phyloP scores from a whole-genome alignment of 2,797 vertebrate species.

The Tapirus indicus region DNA sequence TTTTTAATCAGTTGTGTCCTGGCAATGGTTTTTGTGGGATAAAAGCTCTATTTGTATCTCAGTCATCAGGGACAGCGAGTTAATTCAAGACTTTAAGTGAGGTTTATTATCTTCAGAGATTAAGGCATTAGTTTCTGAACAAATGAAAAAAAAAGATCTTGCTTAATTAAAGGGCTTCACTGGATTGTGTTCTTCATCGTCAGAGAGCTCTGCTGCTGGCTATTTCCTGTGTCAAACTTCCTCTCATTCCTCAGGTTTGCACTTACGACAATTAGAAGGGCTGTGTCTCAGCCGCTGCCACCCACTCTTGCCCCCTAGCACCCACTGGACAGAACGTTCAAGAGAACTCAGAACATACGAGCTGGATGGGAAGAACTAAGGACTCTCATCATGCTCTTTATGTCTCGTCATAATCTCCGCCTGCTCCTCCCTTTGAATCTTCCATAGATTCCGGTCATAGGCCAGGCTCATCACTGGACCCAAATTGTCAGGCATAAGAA shows the following conservation, averaged over 20 bases:
- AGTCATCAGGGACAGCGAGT: constrained; percentile 58
- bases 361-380: background rate
- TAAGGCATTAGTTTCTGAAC: constrained; percentile 63
- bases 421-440: background rate
- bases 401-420: background rate
- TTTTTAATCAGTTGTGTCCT: constrained; percentile 47
- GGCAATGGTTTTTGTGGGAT: constrained; percentile 45
- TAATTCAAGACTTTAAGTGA: constrained; percentile 60
- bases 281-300: background rate
- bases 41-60: constrained; percentile 31
- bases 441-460: background rate
- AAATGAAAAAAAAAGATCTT: background rate
- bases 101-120: constrained; percentile 63
- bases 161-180: constrained; percentile 61
- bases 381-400: background rate
- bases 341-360: background rate
- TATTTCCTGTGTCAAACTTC: constrained; percentile 67
- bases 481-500: background rate
- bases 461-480: background rate
- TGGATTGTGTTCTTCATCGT: background rate
- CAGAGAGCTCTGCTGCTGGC: background rate
- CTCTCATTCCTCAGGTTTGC: background rate
- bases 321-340: background rate
- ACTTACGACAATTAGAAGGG: background rate
- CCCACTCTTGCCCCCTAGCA: background rate